Evolutionary conservation across 2,113 vertebrate genomes (phyloP).

Genomic region (Actenoides hombroni): DNA sequence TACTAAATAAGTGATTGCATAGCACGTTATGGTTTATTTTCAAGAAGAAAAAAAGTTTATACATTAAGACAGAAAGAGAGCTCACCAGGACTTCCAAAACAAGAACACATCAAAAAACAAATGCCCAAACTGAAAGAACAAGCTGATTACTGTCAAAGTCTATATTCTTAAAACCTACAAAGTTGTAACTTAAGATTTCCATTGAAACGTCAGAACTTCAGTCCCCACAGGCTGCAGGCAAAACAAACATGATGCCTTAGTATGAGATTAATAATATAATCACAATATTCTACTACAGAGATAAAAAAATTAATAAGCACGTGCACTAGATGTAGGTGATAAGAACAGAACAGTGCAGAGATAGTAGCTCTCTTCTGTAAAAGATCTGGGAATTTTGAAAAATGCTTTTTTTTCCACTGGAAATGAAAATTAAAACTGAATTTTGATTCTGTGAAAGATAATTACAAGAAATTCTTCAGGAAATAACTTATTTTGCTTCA

Average conservation of each 20-base stretch:
- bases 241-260: background rate
- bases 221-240: background rate
- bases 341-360: background rate
- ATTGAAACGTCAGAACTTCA: background rate
- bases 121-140: background rate
- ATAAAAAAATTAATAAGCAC: background rate
- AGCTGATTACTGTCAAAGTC: slow-evolving; percentile 5
- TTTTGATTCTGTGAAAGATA: background rate
- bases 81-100: background rate
- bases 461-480: background rate
- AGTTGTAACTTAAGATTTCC: background rate
- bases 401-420: background rate
- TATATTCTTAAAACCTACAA: background rate
- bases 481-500: background rate
- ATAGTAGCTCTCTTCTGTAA: background rate
- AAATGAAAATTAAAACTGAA: background rate
- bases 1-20: background rate
- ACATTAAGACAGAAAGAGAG: background rate
- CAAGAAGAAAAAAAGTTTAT: background rate
- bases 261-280: background rate
- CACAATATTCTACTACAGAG: background rate
- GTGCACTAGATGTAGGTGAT: background rate
- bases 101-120: background rate
- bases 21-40: background rate
- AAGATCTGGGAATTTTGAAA: background rate